Evolutionary conservation across 2,113 vertebrate species (phyloP), one percentile per base, ranked within the genome.

Genomic region (Tichodroma muraria): DNA sequence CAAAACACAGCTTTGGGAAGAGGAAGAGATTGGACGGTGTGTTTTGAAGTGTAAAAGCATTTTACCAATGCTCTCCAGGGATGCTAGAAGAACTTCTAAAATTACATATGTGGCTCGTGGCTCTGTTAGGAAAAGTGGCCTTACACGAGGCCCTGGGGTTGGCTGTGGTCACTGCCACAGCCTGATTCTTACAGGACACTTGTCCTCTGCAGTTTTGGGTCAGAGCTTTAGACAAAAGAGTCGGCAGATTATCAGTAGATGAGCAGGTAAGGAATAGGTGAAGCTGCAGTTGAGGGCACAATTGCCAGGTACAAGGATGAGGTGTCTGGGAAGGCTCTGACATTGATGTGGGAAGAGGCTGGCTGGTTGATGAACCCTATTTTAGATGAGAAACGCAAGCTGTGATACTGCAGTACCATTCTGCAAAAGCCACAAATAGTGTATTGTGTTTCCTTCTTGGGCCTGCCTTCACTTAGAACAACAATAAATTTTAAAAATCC

Each of bases 91-190:
- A 73, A n/a, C 31, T 78, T 90, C 2, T 28, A 27, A 28, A 47
- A 49, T 6, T 0, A 12, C 18, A 4, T 21, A 5, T 0, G 0
- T 15, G 11, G 52, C 35, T 71, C 0, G 0, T 69, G 78, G 15
- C 38, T 85, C 13, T 91, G n/a, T 80, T 70, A 38, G 37, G 19
- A 84, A 37, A 61, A 31, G 10, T 5, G 5, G 13, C 15, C 1
- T 53, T 68, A 20, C 1, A 0, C 0, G 1, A 33, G 19, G 18
- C 70, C 60, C 7, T 56, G 30, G 11, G 31, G 8, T 8, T 81
- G 52, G 27, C 70, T 71, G 5, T 63, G 28, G 18, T 23, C 50
- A 60, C 49, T 86, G 72, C 11, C 22, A 14, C 35, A 16, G 57
- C 19, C 15, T 68, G 79, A 15, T 66, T 87, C 11, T 63, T 79